phyloP scores from a whole-genome alignment of 37 sponge, comb jelly and placozoan species.

The Halichondria panicea region DNA sequence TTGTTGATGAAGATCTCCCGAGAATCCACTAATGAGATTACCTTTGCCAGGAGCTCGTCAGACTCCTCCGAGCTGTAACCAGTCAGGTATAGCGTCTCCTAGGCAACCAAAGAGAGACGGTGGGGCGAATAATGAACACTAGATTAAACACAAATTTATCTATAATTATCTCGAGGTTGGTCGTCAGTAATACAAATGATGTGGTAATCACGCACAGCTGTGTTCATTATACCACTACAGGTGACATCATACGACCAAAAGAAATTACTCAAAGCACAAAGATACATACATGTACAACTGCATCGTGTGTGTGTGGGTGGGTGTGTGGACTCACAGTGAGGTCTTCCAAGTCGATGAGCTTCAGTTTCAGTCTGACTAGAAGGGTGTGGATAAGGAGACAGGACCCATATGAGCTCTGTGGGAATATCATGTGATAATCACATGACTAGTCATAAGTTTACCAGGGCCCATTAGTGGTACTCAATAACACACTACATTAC shows the following conservation, averaged over 20 bases:
- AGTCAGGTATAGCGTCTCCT: slow-evolving; percentile 52
- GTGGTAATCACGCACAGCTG: too few species aligned
- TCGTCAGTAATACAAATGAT: background rate
- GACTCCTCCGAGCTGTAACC: slow-evolving; percentile 51
- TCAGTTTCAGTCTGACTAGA: slow-evolving; percentile 31
- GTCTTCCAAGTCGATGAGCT: slow-evolving; percentile 45
- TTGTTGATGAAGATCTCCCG: slow-evolving; percentile 61
- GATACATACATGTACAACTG: background rate
- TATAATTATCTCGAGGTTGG: background rate
- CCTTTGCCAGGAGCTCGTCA: slow-evolving; percentile 57
- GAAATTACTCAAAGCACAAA: too few species aligned
- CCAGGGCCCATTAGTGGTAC: background rate
- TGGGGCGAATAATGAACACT: background rate
- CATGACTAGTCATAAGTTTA: background rate
- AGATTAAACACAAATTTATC: background rate
- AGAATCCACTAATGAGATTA: slow-evolving; percentile 55
- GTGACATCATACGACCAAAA: too few species aligned
- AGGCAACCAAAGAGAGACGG: background rate
- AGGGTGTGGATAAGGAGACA: slow-evolving; percentile 33
- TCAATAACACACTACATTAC: too few species aligned
- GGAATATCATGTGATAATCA: too few species aligned
- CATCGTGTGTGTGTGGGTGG: background rate
- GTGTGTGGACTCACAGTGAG: slow-evolving; percentile 18
- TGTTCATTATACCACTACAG: too few species aligned
- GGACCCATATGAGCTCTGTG: slow-evolving; percentile 21